Conservation (phyloP, 2,113 vertebrate species). For the Agelaius phoeniceus region DNA sequence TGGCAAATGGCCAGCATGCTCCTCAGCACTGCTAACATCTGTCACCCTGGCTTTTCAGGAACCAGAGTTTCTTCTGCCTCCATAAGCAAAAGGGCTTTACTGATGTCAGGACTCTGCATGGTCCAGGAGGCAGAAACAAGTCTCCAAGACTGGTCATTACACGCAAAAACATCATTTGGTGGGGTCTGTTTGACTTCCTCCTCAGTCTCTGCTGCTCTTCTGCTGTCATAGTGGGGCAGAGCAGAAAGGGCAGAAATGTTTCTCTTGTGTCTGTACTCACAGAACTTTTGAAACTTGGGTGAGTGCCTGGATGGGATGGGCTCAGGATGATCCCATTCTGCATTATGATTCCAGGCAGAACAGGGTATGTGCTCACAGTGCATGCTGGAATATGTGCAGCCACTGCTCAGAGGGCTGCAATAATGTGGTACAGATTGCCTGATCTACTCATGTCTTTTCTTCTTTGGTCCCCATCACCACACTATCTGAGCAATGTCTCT, state of each 20-base stretch:
- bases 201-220: not conserved
- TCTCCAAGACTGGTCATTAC: not conserved
- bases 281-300: conserved; percentile 26
- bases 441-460: not conserved
- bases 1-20: not conserved
- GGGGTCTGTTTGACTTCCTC: not conserved
- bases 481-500: not conserved
- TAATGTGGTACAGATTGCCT: not conserved
- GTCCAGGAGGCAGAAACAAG: not conserved
- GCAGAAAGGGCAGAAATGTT: conserved; percentile 33
- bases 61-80: not conserved
- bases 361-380: not conserved
- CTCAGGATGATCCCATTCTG: conserved; percentile 46
- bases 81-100: not conserved
- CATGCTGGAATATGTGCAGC: rapidly evolving
- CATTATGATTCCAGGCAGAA: not conserved
- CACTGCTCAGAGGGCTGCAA: not conserved
- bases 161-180: not conserved
- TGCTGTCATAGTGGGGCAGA: not conserved
- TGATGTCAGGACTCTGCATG: not conserved
- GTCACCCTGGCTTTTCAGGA: not conserved
- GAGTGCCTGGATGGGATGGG: conserved; percentile 22
- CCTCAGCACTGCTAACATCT: not conserved
- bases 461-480: not conserved
- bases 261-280: conserved; percentile 18